A percentile compares a stretch with the other conserved stretches of the same genome.
phyloP scores from a whole-genome alignment of 2,888 invertebrate species.

The Watsonalla cultraria region DNA sequence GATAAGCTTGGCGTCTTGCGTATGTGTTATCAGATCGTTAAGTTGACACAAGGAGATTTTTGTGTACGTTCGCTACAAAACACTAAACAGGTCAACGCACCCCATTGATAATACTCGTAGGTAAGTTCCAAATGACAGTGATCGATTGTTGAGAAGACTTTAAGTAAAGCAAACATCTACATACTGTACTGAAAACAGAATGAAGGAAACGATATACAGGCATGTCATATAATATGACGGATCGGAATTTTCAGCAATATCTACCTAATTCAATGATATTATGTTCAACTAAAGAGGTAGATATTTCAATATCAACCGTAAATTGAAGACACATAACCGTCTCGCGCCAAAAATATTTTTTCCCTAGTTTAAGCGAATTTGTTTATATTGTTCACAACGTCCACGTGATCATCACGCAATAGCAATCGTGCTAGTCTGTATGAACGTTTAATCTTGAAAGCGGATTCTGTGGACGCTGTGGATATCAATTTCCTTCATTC shows the following conservation, averaged over 20 bases:
- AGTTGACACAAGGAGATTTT: conserved; percentile 35
- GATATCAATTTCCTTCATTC: too few relatives aligned
- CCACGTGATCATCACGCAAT: too few relatives aligned
- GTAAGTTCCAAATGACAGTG: conserved; percentile 61
- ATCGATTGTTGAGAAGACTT: conserved; percentile 69
- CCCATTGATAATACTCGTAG: conserved; percentile 54
- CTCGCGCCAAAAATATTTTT: too few relatives aligned
- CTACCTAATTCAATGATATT: conserved; percentile 9
- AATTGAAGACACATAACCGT: too few relatives aligned
- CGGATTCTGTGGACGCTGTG: too few relatives aligned
- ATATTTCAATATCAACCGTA: neutral
- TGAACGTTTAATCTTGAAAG: too few relatives aligned
- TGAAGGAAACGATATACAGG: conserved; percentile 42
- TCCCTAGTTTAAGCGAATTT: too few relatives aligned
- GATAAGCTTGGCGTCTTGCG: conserved; percentile 45
- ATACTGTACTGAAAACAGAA: conserved; percentile 44
- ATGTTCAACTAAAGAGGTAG: neutral
- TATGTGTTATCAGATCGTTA: conserved; percentile 56
- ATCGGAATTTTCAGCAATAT: conserved; percentile 32
- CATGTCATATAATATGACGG: conserved; percentile 52
- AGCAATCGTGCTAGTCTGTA: too few relatives aligned
- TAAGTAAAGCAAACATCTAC: conserved; percentile 64
- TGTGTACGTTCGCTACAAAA: conserved; percentile 55
- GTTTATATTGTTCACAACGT: too few relatives aligned
- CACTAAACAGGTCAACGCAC: conserved; percentile 66